Conservation (phyloP, 2,888 invertebrate genomes). For the Nomada lathburiana region DNA sequence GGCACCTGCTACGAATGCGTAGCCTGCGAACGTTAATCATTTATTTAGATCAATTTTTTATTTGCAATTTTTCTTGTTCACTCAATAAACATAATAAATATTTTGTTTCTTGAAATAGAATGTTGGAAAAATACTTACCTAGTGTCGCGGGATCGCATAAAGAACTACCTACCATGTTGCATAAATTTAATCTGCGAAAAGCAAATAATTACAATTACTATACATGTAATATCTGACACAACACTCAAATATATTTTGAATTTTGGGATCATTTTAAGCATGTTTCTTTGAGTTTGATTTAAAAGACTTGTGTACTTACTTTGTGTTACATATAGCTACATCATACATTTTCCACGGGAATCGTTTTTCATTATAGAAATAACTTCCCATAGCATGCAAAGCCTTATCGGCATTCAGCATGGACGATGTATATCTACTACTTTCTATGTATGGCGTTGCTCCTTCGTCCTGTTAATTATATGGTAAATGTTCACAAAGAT, state of each 20-base stretch:
- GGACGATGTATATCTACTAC: slow-evolving; percentile 53
- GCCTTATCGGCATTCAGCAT: slow-evolving; percentile 73
- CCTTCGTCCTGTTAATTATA: slow-evolving; percentile 58
- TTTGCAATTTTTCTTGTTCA: too few species aligned
- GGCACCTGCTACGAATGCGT: slow-evolving; percentile 76
- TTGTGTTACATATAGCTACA: slow-evolving; percentile 74
- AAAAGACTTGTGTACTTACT: slow-evolving; percentile 61
- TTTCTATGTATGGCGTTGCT: slow-evolving; percentile 73
- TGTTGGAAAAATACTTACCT: slow-evolving; percentile 71
- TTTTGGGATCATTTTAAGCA: too few species aligned
- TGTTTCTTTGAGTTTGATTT: not conserved
- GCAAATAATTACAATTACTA: not conserved
- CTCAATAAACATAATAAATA: too few species aligned
- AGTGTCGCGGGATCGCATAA: slow-evolving; percentile 71
- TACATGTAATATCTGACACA: too few species aligned
- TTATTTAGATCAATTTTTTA: not conserved
- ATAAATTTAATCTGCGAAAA: slow-evolving; percentile 71
- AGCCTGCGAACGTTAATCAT: slow-evolving; percentile 64
- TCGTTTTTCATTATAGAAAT: slow-evolving; percentile 73
- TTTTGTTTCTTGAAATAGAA: too few species aligned
- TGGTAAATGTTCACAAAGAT: not conserved
- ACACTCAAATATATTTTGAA: too few species aligned
- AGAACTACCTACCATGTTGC: slow-evolving; percentile 65
- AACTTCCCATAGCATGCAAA: slow-evolving; percentile 71
- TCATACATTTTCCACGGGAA: slow-evolving; percentile 75